These are phyloP conservation scores for Grantiella picta DNA, from an alignment of 2,113 vertebrate species.

Conservation along the genomic window DNA sequence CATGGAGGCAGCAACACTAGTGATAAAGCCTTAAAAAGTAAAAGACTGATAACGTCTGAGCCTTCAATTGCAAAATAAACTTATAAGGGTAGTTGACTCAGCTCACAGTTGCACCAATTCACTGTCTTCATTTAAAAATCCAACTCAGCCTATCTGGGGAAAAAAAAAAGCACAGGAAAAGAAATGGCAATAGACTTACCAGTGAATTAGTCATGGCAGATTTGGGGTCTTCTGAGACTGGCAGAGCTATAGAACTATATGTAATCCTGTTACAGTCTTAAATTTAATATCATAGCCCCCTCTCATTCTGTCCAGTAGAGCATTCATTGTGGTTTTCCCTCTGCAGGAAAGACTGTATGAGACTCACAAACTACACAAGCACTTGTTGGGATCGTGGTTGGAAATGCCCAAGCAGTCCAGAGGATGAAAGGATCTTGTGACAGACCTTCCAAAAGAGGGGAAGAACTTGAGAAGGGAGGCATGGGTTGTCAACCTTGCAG, in stretches of 20 bases:
- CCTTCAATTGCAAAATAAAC: background rate
- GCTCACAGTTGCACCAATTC: background rate
- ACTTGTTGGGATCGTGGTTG: accelerated
- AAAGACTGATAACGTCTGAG: background rate
- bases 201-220: constrained; percentile 6
- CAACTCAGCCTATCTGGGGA: background rate
- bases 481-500: background rate
- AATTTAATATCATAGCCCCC: background rate
- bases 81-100: background rate
- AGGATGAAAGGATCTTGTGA: background rate
- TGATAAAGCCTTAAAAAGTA: background rate
- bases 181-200: background rate
- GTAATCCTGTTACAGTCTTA: background rate
- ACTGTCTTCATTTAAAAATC: background rate
- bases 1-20: background rate
- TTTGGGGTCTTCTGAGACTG: background rate
- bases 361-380: background rate
- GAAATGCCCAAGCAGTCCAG: background rate
- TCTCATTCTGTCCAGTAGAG: background rate
- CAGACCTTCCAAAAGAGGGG: background rate
- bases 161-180: background rate
- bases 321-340: background rate
- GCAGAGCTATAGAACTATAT: background rate
- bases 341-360: background rate
- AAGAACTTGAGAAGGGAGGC: background rate